Evolutionary conservation across 2,113 vertebrate species (phyloP).

Genomic region (Neogobius melanostomus): DNA sequence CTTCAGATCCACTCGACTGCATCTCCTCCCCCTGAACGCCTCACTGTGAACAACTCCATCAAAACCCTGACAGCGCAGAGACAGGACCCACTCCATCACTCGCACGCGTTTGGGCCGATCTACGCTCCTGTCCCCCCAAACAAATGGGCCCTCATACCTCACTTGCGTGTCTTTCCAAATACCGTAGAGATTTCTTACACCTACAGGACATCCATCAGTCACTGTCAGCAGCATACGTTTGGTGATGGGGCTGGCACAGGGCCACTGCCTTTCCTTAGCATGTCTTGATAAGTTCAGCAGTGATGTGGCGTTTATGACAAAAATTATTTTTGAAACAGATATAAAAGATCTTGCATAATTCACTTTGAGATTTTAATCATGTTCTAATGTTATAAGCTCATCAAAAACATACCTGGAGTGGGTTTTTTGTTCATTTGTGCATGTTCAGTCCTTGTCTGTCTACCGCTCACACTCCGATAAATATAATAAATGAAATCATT

Average conservation of each 20-base stretch:
- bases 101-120: conserved; percentile 41
- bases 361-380: too few relatives aligned
- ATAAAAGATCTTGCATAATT: too few relatives aligned
- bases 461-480: too few relatives aligned
- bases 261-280: not conserved
- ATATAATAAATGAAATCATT: too few relatives aligned
- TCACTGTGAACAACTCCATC: conserved; percentile 67
- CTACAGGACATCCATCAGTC: conserved; percentile 49
- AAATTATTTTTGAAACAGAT: too few relatives aligned
- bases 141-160: conserved; percentile 60
- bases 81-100: conserved; percentile 60
- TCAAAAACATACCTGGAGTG: too few relatives aligned
- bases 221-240: conserved; percentile 38
- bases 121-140: conserved; percentile 54
- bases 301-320: too few relatives aligned
- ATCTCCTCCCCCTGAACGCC: conserved; percentile 37
- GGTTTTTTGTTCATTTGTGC: too few relatives aligned
- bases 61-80: conserved; percentile 61
- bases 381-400: too few relatives aligned
- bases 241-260: conserved; percentile 11
- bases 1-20: conserved; percentile 11
- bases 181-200: conserved; percentile 68
- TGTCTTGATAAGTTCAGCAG: too few relatives aligned
- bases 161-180: conserved; percentile 64
- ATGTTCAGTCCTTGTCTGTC: too few relatives aligned